A percentile compares a stretch with the other conserved stretches of the same genome.
These are phyloP conservation scores for Garrulus glandarius DNA, from an alignment of 2,797 vertebrate genomes.

Conservation along the genomic window DNA sequence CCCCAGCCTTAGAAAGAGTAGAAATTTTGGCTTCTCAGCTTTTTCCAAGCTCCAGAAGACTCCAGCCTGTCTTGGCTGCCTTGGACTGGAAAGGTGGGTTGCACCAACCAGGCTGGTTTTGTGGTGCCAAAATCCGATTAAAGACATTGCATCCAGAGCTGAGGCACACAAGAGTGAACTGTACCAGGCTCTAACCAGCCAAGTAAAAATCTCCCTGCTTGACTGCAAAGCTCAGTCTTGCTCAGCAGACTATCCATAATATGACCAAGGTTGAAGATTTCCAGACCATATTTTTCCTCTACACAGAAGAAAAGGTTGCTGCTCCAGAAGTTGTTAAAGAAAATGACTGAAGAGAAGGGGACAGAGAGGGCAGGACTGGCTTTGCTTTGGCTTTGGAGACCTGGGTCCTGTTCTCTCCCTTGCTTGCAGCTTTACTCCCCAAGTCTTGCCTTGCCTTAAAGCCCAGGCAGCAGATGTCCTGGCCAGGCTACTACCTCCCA, in stretches of 20 bases:
- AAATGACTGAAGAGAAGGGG: not conserved
- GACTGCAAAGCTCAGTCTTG: not conserved
- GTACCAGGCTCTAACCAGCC: not conserved
- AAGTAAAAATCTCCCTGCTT: not conserved
- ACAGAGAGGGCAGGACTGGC: not conserved
- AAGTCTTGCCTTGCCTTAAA: not conserved
- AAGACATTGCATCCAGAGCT: not conserved
- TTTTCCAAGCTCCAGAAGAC: not conserved
- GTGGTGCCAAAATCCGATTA: not conserved
- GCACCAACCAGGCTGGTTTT: not conserved
- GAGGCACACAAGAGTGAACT: accelerated
- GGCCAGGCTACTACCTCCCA: not conserved
- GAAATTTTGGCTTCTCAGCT: not conserved
- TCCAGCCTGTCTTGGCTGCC: not conserved
- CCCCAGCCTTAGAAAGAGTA: not conserved
- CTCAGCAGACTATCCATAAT: not conserved
- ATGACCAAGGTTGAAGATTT: not conserved
- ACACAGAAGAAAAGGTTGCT: not conserved
- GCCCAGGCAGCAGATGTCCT: not conserved
- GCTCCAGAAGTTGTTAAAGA: not conserved
- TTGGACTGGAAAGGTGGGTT: not conserved
- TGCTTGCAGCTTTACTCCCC: not conserved
- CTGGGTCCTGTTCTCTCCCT: not conserved
- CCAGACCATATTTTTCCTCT: not conserved
- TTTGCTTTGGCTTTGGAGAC: not conserved